Evolutionary conservation across 1,140 invertebrate genomes (phyloP), one percentile per base, ranked within the genome.

Genomic region (Drosophila sp.): DNA sequence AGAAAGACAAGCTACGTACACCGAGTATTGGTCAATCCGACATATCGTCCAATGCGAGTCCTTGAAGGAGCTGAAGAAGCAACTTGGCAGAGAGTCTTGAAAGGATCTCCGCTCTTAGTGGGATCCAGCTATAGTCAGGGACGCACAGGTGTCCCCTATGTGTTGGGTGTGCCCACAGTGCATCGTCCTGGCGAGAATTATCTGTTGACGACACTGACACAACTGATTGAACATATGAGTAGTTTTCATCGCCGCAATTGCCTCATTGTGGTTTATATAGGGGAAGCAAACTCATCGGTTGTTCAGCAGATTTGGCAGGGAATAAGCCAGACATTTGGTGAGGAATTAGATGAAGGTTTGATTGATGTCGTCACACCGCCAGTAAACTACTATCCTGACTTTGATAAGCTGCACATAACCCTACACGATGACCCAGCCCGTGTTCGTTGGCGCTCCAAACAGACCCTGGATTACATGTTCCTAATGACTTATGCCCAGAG

Each of bases 101-200:
- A 46, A 8, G 7, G 0, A 13, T 8, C 4, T 7, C 48, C 9
- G 2, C 16, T 45, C 7, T 7, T 0, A 6, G 40, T 74, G 2
- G 45, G 29, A 5, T 59, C 13, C 18, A 53, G 45, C 2, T 71
- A 41, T 7, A 53, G 29, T 7, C 59, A 21, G 0, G 43, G 61
- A 0, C 66, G 78, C 0, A 48, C 9, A 7, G 32, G 32, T 4
- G 77, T 73, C 0, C 14, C 41, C 13, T 80, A 46, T 38, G 73
- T 80, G 7, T 8, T 80, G 29, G 78, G 78, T 8, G 66, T 80
- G 27, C 78, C 78, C 11, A 76, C 78, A 7, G 58, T 64, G 2
- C 0, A 27, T 41, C 54, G 62, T 1, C n/a, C 53, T 0, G 41
- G 6, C 1, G 13, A 18, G n/a, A 59, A 25, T 9, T 67, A 80